phyloP scores from a whole-genome alignment of 2,113 vertebrate species.

The Ceuthmochares aereus region DNA sequence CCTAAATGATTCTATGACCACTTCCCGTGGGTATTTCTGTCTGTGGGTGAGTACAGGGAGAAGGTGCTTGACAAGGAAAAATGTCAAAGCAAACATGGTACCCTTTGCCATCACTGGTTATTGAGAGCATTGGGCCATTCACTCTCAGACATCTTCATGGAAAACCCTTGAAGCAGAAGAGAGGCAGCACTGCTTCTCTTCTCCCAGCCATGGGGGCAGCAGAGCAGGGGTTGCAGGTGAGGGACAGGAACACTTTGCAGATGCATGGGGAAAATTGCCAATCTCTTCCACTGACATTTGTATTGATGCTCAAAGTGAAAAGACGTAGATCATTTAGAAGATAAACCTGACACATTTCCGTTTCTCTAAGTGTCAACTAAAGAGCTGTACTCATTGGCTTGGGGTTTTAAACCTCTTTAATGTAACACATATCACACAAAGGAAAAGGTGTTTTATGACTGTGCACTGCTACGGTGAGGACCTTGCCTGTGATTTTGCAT shows the following conservation, averaged over 20 bases:
- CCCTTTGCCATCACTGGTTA: neutral
- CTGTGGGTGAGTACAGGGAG: accelerated
- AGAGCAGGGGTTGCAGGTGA: neutral
- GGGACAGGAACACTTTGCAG: neutral
- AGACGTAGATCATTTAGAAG: neutral
- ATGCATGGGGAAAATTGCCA: accelerated
- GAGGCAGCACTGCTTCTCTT: neutral
- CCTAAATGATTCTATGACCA: neutral
- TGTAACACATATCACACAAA: neutral
- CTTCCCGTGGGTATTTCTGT: neutral
- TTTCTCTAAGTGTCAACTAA: neutral
- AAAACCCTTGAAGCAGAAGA: neutral
- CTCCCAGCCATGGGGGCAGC: accelerated
- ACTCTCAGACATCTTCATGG: neutral
- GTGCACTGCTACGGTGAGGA: neutral
- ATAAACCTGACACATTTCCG: neutral
- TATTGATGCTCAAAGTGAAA: neutral
- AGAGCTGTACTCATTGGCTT: neutral
- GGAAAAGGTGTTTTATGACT: neutral
- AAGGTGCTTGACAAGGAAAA: neutral
- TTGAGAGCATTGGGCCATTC: neutral
- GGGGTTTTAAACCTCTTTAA: neutral
- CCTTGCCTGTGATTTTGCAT: neutral
- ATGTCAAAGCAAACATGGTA: neutral
- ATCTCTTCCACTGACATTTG: neutral